Base-by-base conservation (phyloP, 2,797 vertebrate genomes). In the Enteromius viviparus region DNA sequence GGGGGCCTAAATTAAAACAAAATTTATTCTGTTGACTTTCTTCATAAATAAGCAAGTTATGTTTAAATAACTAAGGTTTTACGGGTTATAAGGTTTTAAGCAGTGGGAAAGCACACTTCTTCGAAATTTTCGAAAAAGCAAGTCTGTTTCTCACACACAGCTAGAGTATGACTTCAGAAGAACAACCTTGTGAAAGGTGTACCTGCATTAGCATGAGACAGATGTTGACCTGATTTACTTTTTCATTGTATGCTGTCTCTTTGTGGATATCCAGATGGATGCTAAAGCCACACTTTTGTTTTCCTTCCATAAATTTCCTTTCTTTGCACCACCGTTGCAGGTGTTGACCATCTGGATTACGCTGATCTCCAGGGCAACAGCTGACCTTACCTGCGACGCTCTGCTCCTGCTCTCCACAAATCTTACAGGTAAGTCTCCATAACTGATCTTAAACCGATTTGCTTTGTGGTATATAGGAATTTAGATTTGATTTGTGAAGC, bases 311-410 rank as follows among this genome's bases (percentile, higher is more conserved):
- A 65, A 49, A 58, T 72, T 45, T 84, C 8, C 9, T 74, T 66
- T 32, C 45, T 84, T 78, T 79, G 37, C n/a, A 40, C 75, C 32
- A 4, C 0, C 34, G 19, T 45, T 82, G 0, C 88, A 96, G 95
- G 88, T 26, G 0, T 88, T 95, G 49, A 90, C 93, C 65, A 89
- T 95, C 87, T 92, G 94, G 87, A 85, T 90, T 2, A 90, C 87
- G 78, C 85, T 82, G 0, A 84, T 87, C 32, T 92, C 92, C n/a
- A 90, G 92, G 72, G 93, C 92, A 71, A 84, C 91, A 47, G 92
- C 91, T 65, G 94, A 95, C 84, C 93, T 96, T 87, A 93, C 89
- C 76, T 96, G 95, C 0, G 94, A 95, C 84, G 93, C 89, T 55
- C 86, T 95, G 58, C 87, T 82, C 0, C 84, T 89, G 34, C 89